Evolutionary conservation across 2,888 invertebrate species (phyloP).

Genomic region (Campopleginae sp.): DNA sequence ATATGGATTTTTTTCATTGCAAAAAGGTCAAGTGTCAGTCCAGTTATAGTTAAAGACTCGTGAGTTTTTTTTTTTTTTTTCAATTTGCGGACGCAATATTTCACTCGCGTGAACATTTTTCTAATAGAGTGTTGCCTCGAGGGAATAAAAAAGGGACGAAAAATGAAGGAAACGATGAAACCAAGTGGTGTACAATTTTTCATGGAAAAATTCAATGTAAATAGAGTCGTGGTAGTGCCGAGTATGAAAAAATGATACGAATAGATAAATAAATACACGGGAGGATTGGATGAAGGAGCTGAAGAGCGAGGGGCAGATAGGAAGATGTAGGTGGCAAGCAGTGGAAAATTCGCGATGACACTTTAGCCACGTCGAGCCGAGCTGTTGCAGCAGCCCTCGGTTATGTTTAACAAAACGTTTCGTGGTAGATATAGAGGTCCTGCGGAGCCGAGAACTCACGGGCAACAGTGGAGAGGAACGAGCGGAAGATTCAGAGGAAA

Average conservation of each 20-base stretch:
- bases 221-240: not conserved
- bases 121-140: not conserved
- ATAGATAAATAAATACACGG: constrained; percentile 4
- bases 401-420: constrained; percentile 79
- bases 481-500: constrained; percentile 67
- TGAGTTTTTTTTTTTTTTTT: not conserved
- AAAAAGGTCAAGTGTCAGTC: too few species aligned
- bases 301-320: constrained; percentile 12
- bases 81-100: not conserved
- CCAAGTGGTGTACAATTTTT: not conserved
- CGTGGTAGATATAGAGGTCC: constrained; percentile 63
- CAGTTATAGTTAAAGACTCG: not conserved
- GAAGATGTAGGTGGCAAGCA: constrained; percentile 13
- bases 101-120: not conserved
- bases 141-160: not conserved
- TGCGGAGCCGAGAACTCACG: constrained; percentile 38
- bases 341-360: constrained; percentile 53
- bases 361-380: constrained; percentile 59
- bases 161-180: not conserved
- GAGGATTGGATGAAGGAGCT: constrained; percentile 3
- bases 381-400: constrained; percentile 64
- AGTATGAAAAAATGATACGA: constrained; percentile 5
- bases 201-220: constrained; percentile 41
- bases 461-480: constrained; percentile 28
- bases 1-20: too few species aligned